These are phyloP conservation scores for Lutra lutra DNA, from an alignment of 2,797 vertebrate species.

Conservation along the genomic window DNA sequence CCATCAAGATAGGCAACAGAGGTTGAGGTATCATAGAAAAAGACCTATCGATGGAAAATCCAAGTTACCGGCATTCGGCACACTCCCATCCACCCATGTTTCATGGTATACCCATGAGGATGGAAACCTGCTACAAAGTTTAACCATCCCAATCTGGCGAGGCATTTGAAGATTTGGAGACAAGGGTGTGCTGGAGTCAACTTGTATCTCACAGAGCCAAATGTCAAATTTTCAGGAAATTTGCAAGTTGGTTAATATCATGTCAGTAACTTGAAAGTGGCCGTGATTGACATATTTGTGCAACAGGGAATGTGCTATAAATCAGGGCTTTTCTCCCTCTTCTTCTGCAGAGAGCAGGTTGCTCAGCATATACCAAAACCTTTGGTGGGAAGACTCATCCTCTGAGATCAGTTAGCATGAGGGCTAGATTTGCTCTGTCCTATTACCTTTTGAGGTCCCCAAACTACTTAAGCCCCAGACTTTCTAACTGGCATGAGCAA, in stretches of 20 bases:
- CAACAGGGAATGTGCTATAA: background rate
- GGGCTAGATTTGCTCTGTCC: background rate
- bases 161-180: background rate
- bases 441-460: background rate
- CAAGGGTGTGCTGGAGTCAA: background rate
- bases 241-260: background rate
- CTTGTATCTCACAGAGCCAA: background rate
- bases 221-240: constrained; percentile 38
- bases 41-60: background rate
- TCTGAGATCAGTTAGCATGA: background rate
- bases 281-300: background rate
- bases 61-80: background rate
- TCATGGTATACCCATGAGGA: background rate
- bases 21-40: background rate
- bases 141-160: background rate
- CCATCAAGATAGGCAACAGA: constrained; percentile 26
- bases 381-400: background rate
- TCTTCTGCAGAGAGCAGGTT: background rate
- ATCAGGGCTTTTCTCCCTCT: background rate
- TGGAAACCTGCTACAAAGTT: background rate
- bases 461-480: background rate
- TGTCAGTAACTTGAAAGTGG: background rate
- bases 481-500: constrained; percentile 14
- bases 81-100: background rate
- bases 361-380: background rate